Base-by-base conservation (phyloP, 2,888 invertebrate species). In the Polymixis flavicincta region DNA sequence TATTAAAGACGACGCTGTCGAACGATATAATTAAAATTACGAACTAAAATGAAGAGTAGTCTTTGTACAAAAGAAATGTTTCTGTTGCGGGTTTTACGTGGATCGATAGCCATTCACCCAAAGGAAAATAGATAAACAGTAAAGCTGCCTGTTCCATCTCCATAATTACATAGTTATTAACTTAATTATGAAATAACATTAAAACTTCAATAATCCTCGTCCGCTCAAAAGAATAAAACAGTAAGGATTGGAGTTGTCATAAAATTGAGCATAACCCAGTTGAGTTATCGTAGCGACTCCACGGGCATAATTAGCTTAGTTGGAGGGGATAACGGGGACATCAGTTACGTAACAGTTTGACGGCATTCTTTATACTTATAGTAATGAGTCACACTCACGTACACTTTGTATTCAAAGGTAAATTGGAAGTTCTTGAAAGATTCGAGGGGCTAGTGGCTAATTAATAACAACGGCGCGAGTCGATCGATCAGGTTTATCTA, bases 281-380 rank as follows among this genome's bases (percentile, higher is more conserved):
- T 64, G 63, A 80, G 61, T 64, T 82, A 80, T 83, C 63, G 83
- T 54, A 57, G 32, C 45, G 14, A 52, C 25, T 83, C 72, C 54
- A n/a, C 78, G 25, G 60, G 65, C 80, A 55, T 80, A 83, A 80
- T 80, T 83, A 80, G 63, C 80, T 80, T 80, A 80, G 72, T 45
- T 71, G 57, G 67, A 42, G 80, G 83, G 80, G 65, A 77, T 80
- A 80, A 71, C 71, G 32, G 83, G 80, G 57, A 71, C 80, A 82
- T 78, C 63, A 64, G 63, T 83, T 64, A 68, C 57, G 78, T 78
- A 83, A 83, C 32, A 45, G 37, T 65, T 74, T 45, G 78, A 22
- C 72, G 25, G 82, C 67, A 55, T 72, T 72, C 78, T 78, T 73
- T 82, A 71, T 77, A 65, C 78, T 68, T 77, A 76, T 71, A 82